Percentiles rank a stretch among this genome's conserved stretches.
Conservation (phyloP, 2,113 vertebrate genomes). For the Onychostruthus taczanowskii region DNA sequence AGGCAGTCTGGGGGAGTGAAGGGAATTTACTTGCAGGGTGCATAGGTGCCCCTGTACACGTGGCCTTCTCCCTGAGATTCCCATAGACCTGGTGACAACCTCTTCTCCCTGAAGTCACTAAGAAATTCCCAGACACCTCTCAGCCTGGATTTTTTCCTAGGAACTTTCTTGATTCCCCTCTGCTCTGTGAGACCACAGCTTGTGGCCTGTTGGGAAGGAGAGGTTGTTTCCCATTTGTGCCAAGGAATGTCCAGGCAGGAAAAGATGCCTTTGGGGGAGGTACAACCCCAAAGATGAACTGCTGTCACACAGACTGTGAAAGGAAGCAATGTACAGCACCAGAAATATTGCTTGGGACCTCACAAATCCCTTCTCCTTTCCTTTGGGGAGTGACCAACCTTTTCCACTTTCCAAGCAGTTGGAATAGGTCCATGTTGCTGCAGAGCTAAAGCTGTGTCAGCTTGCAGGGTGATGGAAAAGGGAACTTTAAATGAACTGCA, state of each 20-base stretch:
- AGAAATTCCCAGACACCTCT: background rate
- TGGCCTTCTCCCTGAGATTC: background rate
- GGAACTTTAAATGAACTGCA: background rate
- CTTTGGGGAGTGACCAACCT: background rate
- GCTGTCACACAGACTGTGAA: background rate
- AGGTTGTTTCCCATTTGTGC: background rate
- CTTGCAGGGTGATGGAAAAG: background rate
- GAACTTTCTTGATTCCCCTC: background rate
- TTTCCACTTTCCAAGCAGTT: background rate
- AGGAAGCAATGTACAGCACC: background rate
- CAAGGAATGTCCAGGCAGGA: fast-evolving
- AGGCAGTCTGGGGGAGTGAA: background rate
- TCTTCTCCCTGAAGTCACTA: background rate
- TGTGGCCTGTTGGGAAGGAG: background rate
- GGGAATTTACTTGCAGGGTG: background rate
- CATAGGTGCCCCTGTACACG: background rate
- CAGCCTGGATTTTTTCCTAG: background rate
- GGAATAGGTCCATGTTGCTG: fast-evolving
- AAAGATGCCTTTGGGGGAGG: background rate
- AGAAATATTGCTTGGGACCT: background rate
- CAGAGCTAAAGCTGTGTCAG: background rate
- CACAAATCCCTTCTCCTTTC: background rate
- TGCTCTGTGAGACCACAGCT: background rate
- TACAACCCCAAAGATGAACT: background rate
- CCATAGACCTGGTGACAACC: background rate